phyloP scores from a whole-genome alignment of 2,888 invertebrate species.

The Drosophila nr. perissopoda region DNA sequence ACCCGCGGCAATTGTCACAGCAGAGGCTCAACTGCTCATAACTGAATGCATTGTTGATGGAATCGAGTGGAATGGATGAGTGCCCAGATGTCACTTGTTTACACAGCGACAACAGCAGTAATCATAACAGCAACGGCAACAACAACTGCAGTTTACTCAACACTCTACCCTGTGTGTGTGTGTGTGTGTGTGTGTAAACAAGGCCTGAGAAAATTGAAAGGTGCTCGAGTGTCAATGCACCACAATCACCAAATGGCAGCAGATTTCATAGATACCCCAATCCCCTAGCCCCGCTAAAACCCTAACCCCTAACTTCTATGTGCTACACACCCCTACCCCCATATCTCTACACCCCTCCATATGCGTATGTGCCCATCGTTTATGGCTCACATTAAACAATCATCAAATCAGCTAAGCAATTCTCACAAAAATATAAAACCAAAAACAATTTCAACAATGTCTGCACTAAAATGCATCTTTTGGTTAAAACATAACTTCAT shows the following conservation, averaged over 20 bases:
- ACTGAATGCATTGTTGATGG: conserved; percentile 35
- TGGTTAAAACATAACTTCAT: conserved; percentile 1
- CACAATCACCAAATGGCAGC: conserved; percentile 38
- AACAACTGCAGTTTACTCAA: conserved; percentile 19
- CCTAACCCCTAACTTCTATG: background rate
- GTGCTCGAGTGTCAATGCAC: conserved; percentile 60
- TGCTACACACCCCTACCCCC: background rate
- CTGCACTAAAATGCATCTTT: conserved; percentile 20
- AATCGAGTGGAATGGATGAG: conserved; percentile 4
- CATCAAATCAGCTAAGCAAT: conserved; percentile 54
- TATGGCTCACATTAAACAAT: conserved; percentile 60
- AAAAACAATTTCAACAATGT: conserved; percentile 16
- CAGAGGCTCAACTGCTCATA: conserved; percentile 29
- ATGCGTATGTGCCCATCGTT: conserved; percentile 19
- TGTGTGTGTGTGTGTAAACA: conserved; percentile 50
- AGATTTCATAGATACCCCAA: conserved; percentile 18
- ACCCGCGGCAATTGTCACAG: conserved; percentile 49
- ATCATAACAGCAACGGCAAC: conserved; percentile 20
- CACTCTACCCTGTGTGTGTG: conserved; percentile 9
- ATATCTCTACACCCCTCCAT: conserved; percentile 11
- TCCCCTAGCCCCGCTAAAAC: background rate
- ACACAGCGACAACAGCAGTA: conserved; percentile 45
- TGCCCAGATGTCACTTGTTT: conserved; percentile 77
- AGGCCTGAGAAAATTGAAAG: conserved; percentile 64
- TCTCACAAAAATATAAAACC: background rate